Evolutionary conservation across 2,888 invertebrate species (phyloP).

Genomic region (Argyresthia albistria): DNA sequence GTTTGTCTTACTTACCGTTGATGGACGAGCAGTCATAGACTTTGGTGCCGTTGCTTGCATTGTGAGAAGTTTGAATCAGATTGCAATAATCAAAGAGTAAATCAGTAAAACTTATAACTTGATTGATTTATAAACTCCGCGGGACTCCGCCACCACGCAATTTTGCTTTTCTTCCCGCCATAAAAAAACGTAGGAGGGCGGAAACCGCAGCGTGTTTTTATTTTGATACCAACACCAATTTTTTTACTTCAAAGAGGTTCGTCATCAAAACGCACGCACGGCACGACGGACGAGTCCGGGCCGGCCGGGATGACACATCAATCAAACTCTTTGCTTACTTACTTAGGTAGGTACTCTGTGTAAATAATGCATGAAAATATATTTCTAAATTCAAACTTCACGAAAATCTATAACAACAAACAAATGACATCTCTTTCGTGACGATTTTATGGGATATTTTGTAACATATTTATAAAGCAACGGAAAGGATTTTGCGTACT

Average conservation of each 20-base stretch:
- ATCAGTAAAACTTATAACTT: neutral
- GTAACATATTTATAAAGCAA: constrained; percentile 23
- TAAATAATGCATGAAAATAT: neutral
- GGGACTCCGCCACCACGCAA: no score
- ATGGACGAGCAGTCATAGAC: neutral
- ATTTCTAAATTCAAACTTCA: neutral
- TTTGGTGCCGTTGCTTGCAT: neutral
- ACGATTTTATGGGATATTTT: constrained; percentile 27
- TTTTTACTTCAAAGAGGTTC: no score
- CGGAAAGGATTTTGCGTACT: no score
- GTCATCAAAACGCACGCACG: no score
- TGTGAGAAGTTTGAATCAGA: neutral
- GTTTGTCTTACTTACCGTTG: neutral
- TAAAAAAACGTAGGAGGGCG: no score
- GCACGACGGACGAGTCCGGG: no score
- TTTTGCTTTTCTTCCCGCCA: no score
- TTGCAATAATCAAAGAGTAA: neutral
- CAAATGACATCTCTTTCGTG: constrained; percentile 9
- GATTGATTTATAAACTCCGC: no score
- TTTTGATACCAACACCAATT: no score
- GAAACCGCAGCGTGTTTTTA: no score
- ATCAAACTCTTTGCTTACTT: neutral
- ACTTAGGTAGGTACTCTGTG: neutral
- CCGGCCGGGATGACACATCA: neutral
- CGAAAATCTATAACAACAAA: constrained; percentile 8